Evolutionary conservation across 2,888 invertebrate genomes (phyloP).

Genomic region (Flabesymbios commensalis): DNA sequence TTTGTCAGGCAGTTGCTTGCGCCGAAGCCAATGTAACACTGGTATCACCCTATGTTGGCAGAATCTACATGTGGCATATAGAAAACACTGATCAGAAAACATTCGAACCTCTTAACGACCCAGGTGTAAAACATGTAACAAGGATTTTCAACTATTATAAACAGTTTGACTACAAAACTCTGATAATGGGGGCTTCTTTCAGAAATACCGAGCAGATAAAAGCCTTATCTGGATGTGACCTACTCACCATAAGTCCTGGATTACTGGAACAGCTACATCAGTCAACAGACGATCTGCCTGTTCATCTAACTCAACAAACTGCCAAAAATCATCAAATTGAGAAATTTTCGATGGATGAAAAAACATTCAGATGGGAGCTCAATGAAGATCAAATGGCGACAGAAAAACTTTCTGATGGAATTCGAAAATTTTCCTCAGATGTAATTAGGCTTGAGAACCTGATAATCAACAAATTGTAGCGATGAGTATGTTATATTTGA

Average conservation of each 20-base stretch:
- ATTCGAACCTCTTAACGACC: slow-evolving; percentile 85
- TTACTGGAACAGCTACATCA: slow-evolving; percentile 79
- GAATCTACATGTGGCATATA: slow-evolving; percentile 96
- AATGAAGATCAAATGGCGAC: slow-evolving; percentile 99
- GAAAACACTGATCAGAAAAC: slow-evolving; percentile 83
- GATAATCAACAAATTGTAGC: no score
- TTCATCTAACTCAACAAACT: no score
- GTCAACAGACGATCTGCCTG: slow-evolving; percentile 67
- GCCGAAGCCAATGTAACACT: slow-evolving; percentile 97
- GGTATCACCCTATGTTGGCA: slow-evolving; percentile 98
- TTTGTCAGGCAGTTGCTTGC: slow-evolving; percentile 96
- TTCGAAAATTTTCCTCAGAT: slow-evolving; percentile 95
- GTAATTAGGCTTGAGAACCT: slow-evolving; percentile 75
- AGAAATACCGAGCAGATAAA: slow-evolving; percentile 91
- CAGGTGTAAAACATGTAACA: slow-evolving; percentile 90
- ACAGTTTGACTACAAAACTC: slow-evolving; percentile 93
- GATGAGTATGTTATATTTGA: no score
- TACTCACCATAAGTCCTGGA: slow-evolving; percentile 79
- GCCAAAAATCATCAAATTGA: slow-evolving; percentile 75
- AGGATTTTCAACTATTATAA: slow-evolving; percentile 99
- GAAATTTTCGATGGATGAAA: slow-evolving; percentile 80
- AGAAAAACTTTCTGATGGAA: slow-evolving; percentile 95
- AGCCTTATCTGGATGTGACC: slow-evolving; percentile 92
- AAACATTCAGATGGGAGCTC: slow-evolving; percentile 89
- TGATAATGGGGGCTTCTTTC: slow-evolving; percentile 99